Conservation (phyloP, 2,113 vertebrate species). For the Rattus rattus region DNA sequence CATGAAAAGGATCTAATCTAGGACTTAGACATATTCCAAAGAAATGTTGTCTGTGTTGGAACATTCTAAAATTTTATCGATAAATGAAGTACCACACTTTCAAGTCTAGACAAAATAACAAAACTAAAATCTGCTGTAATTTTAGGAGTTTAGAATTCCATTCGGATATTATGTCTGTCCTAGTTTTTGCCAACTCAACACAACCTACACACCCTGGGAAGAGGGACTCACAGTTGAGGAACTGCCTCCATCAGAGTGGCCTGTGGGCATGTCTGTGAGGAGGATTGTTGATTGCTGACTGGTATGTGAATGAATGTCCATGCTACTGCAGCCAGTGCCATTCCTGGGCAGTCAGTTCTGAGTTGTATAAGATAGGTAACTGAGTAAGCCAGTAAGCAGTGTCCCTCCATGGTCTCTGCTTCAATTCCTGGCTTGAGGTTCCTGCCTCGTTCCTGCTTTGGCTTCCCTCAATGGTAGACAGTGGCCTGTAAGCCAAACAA, state of each 20-base stretch:
- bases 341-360: background rate
- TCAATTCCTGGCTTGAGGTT: background rate
- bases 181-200: background rate
- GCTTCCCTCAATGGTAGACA: background rate
- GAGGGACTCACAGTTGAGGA: background rate
- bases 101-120: conserved; percentile 49
- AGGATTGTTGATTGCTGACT: background rate
- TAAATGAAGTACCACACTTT: conserved; percentile 46
- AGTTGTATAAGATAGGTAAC: background rate
- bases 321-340: background rate
- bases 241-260: background rate
- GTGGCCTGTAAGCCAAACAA: background rate
- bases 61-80: conserved; percentile 19
- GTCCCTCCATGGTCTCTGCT: background rate
- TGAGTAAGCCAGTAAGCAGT: background rate
- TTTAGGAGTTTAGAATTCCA: background rate
- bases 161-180: background rate
- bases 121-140: background rate
- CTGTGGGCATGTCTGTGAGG: background rate
- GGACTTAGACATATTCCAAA: conserved; percentile 41
- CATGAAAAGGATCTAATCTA: conserved; percentile 39
- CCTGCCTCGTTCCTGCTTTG: background rate
- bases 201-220: background rate
- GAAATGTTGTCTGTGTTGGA: conserved; percentile 18
- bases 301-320: too few relatives aligned